A percentile compares a stretch with the other conserved stretches of the same genome.
Evolutionary conservation across 2,797 vertebrate species (phyloP).

Genomic region (Alouatta caraya): DNA sequence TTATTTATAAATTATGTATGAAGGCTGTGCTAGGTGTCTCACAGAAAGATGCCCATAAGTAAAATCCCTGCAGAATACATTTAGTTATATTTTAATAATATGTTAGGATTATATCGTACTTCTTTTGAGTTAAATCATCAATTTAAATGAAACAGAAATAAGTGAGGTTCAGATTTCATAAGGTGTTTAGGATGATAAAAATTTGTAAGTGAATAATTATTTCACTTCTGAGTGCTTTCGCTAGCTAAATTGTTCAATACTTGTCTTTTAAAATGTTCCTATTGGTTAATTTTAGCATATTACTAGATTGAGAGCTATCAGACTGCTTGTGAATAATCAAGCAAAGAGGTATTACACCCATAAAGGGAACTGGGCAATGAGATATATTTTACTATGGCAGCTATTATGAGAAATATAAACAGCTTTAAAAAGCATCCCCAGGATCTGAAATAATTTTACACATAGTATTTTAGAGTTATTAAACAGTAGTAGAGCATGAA

Average conservation of each 20-base stretch:
- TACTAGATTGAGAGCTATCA: slow-evolving; percentile 13
- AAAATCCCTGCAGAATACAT: neutral
- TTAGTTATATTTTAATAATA: neutral
- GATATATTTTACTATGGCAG: slow-evolving; percentile 32
- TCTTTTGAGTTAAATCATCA: slow-evolving; percentile 54
- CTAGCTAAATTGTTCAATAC: slow-evolving; percentile 52
- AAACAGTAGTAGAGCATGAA: neutral
- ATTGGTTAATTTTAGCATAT: slow-evolving; percentile 65
- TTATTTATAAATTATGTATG: neutral
- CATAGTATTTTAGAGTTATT: neutral
- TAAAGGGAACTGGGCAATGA: neutral
- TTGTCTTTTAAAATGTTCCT: slow-evolving; percentile 60
- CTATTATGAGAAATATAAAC: neutral
- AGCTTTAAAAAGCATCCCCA: neutral
- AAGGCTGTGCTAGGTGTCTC: neutral
- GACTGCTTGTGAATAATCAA: slow-evolving; percentile 42
- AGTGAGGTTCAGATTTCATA: slow-evolving; percentile 70
- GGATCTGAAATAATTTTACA: slow-evolving; percentile 41
- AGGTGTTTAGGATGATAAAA: slow-evolving; percentile 71
- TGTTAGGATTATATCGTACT: neutral
- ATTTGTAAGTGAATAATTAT: slow-evolving; percentile 72
- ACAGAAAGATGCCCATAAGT: neutral
- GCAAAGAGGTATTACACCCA: slow-evolving; percentile 17
- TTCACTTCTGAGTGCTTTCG: slow-evolving; percentile 67
- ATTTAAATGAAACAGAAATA: slow-evolving; percentile 54